Conservation (phyloP, 2,797 vertebrate genomes). For the Myotis vivesi region DNA sequence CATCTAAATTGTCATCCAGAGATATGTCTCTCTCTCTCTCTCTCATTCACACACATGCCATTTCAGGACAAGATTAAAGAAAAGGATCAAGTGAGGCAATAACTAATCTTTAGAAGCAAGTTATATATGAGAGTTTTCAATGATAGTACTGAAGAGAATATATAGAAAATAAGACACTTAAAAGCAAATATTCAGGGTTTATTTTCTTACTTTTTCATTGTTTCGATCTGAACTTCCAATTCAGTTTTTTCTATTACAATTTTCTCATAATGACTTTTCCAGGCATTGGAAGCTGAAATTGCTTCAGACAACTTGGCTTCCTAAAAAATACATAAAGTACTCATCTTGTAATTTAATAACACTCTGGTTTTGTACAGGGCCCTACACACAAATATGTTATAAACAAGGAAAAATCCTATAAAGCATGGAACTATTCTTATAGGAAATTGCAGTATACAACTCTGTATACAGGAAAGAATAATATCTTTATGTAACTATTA, state of each 20-base stretch:
- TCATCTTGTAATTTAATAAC: constrained; percentile 62
- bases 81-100: background rate
- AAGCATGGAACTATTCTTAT: background rate
- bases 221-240: constrained; percentile 84
- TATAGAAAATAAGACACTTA: background rate
- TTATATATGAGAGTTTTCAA: background rate
- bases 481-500: constrained; percentile 1
- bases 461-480: background rate
- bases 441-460: background rate
- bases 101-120: constrained; percentile 35
- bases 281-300: constrained; percentile 83
- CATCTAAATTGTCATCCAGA: background rate
- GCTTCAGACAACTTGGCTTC: constrained; percentile 86
- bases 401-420: constrained; percentile 52
- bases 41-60: background rate
- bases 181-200: constrained; percentile 11
- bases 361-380: constrained; percentile 10
- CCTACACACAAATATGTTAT: constrained; percentile 56
- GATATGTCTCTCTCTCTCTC: background rate
- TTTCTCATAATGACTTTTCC: constrained; percentile 85
- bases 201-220: constrained; percentile 87
- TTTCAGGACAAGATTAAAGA: background rate
- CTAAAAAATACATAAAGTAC: constrained; percentile 82
- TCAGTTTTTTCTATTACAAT: constrained; percentile 84
- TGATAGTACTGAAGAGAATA: background rate